Evolutionary conservation across 1,140 invertebrate genomes (phyloP).

Genomic region (Drosophila sproati): DNA sequence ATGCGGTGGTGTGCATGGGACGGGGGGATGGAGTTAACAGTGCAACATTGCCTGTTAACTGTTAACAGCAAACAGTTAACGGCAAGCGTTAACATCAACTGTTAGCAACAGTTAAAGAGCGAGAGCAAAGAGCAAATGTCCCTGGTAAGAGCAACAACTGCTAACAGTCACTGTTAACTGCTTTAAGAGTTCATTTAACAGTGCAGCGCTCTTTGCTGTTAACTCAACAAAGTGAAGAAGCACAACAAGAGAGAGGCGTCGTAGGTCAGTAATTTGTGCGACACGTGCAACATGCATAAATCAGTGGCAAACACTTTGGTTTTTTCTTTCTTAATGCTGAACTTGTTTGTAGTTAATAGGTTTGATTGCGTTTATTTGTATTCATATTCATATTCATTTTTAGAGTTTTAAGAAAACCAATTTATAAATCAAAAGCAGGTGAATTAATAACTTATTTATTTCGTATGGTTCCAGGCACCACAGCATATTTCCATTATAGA

Average conservation of each 20-base stretch:
- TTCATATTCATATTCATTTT: too few species aligned
- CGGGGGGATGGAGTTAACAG: neutral
- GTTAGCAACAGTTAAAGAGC: conserved; percentile 30
- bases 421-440: too few species aligned
- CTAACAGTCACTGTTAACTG: conserved; percentile 24
- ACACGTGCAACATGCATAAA: conserved; percentile 39
- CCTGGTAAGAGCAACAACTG: conserved; percentile 37
- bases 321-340: neutral
- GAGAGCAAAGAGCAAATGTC: conserved; percentile 55
- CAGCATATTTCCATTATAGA: too few species aligned
- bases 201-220: conserved; percentile 17
- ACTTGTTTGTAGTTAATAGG: too few species aligned
- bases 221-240: neutral
- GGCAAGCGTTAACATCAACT: neutral
- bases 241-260: conserved; percentile 11
- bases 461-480: too few species aligned
- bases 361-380: too few species aligned
- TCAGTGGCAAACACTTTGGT: conserved; percentile 6
- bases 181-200: conserved; percentile 34
- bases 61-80: neutral
- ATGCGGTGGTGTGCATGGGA: neutral
- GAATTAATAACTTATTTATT: too few species aligned
- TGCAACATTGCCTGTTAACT: conserved; percentile 28
- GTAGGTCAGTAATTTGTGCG: conserved; percentile 26
- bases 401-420: too few species aligned